These are phyloP conservation scores for Seira sanloemensis DNA, from an alignment of 2,888 invertebrate species.

Conservation along the genomic window DNA sequence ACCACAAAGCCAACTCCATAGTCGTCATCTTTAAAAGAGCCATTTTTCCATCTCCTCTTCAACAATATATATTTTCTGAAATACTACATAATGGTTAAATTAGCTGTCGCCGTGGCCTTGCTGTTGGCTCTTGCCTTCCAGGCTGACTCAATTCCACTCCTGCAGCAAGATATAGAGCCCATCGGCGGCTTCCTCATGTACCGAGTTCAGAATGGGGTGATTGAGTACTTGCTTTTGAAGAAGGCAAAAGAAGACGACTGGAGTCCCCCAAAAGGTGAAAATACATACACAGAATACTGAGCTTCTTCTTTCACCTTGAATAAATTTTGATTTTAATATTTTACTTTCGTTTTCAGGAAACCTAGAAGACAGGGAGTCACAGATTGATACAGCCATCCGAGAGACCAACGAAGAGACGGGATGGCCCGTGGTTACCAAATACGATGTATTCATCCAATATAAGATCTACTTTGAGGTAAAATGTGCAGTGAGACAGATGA, in stretches of 20 bases:
- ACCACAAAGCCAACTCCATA: constrained; percentile 8
- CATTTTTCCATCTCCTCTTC: not conserved
- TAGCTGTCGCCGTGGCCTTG: not conserved
- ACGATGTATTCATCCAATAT: constrained; percentile 34
- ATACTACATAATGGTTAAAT: constrained; percentile 29
- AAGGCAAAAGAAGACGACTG: constrained; percentile 60
- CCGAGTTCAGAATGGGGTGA: not conserved
- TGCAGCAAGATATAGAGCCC: constrained; percentile 15
- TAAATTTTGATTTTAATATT: no score
- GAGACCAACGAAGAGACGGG: constrained; percentile 58
- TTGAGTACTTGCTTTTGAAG: constrained; percentile 53
- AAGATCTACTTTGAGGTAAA: constrained; percentile 58
- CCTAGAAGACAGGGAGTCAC: constrained; percentile 36
- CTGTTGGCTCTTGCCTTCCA: not conserved
- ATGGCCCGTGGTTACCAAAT: constrained; percentile 19
- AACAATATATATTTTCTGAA: not conserved
- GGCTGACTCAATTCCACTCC: not conserved
- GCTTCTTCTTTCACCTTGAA: no score
- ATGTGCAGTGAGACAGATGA: no score
- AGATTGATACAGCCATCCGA: constrained; percentile 47
- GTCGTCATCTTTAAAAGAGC: constrained; percentile 1
- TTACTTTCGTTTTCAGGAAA: constrained; percentile 51
- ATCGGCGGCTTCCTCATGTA: constrained; percentile 57
- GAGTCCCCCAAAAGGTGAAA: constrained; percentile 58
- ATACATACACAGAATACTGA: not conserved